Percentiles rank a stretch among this genome's conserved stretches.
phyloP scores from a whole-genome alignment of 1,140 invertebrate genomes.

The Drosophila kurseongensis region DNA sequence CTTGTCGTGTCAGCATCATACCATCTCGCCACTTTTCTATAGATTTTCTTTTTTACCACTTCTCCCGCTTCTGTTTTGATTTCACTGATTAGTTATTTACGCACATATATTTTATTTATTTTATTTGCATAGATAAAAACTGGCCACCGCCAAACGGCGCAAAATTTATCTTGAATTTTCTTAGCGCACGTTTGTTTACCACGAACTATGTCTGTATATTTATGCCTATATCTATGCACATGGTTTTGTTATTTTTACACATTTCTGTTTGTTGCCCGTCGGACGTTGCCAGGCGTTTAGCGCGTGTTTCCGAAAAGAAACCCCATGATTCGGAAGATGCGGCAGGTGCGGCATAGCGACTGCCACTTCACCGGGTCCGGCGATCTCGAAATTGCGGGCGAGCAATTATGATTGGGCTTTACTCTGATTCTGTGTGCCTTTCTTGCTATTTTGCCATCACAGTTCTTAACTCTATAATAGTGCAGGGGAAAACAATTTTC shows the following conservation, averaged over 20 bases:
- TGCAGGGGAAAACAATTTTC: constrained; percentile 28
- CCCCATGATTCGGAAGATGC: constrained; percentile 38
- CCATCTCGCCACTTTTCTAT: constrained; percentile 1
- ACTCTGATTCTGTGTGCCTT: constrained; percentile 18
- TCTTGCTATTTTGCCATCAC: constrained; percentile 8
- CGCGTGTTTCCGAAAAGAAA: constrained; percentile 42
- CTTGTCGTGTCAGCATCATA: constrained; percentile 14
- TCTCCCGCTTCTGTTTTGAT: constrained; percentile 33
- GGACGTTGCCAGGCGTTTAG: constrained; percentile 35
- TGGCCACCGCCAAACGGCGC: constrained; percentile 23
- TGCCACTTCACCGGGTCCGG: constrained; percentile 46
- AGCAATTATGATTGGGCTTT: constrained; percentile 40
- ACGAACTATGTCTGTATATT: constrained; percentile 34
- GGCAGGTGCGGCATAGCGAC: constrained; percentile 72
- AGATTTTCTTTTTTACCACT: constrained; percentile 1
- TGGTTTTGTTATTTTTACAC: constrained; percentile 72
- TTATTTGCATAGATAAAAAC: constrained; percentile 53
- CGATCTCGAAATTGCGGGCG: constrained; percentile 31
- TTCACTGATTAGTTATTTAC: constrained; percentile 17
- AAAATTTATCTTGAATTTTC: constrained; percentile 45
- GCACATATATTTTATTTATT: constrained; percentile 40
- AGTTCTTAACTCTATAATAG: constrained; percentile 8
- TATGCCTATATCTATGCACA: constrained; percentile 34
- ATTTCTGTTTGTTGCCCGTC: constrained; percentile 39
- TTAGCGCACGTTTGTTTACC: constrained; percentile 49